Evolutionary conservation across 2,888 invertebrate species (phyloP), one percentile per base, ranked within the genome.

Genomic region (Tethea ocularis): DNA sequence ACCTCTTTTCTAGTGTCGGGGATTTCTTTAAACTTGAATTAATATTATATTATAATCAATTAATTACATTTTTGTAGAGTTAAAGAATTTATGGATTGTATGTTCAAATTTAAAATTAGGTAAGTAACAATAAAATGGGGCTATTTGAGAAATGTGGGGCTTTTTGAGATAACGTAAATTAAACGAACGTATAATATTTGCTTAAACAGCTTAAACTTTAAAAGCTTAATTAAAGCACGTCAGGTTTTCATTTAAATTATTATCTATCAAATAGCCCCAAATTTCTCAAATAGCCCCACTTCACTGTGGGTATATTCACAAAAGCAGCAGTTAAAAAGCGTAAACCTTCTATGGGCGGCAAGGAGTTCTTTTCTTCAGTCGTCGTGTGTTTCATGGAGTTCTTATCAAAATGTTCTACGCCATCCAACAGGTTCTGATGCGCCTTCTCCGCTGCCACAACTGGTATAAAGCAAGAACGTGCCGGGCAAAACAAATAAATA

Each of bases 401-500:
- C 91, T 95, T 95, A 92, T 96, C 95, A 80, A 96, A 96, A 74
- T 95, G 95, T 81, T 96, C 96, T 59, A 96, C 95, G 67, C 96
- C 96, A 58, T 94, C 95, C 82, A 96, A 87, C 56, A 96, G 91
- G 77, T 95, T 95, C 87, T 95, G 95, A 80, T 96, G 96, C 63
- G 94, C 94, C 88, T 95, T 96, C 91, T 96, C 96, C 82, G 95
- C 95, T 71, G 94, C 94, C 72, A 96, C 95, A 87, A 95, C 96
- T 96, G 88, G 77, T 77, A 74, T 82, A 82, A 88, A 89, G 89
- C 89, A 87, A 82, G 81, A 86, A 76, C 87, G 87, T 91, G 91
- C 91, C 85, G 71, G 64, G 81, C 78, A 74, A 80, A 74, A 73
- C 67, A 78, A 33, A 80, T 76, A 72, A 73, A 74, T 72, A 77